Evolutionary conservation across 2,888 invertebrate species (phyloP).

Genomic region (Pycnomerus fuliginosus): DNA sequence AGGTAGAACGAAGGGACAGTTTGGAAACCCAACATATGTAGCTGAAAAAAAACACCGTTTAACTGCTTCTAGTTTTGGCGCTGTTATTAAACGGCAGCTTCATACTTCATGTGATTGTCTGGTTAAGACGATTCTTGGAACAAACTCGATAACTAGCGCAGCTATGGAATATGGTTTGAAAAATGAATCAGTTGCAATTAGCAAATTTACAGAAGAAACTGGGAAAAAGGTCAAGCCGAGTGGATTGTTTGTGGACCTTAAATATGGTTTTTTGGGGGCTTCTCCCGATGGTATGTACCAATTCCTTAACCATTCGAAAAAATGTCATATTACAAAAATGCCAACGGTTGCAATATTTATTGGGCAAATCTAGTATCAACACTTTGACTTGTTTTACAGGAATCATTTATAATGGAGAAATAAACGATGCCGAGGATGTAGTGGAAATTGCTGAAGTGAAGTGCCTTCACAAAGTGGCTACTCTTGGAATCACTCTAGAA

Average conservation of each 20-base stretch:
- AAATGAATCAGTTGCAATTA: conserved; percentile 11
- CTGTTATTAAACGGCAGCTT: conserved; percentile 5
- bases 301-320: no score
- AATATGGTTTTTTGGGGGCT: conserved; percentile 10
- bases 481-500: no score
- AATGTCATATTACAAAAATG: no score
- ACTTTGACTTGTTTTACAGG: no score
- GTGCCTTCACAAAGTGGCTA: no score
- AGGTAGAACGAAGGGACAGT: conserved; percentile 6
- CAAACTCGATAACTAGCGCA: neutral
- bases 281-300: conserved; percentile 12
- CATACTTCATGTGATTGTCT: conserved; percentile 3
- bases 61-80: conserved; percentile 14
- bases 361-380: no score
- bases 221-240: neutral
- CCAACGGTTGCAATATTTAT: no score
- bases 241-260: conserved; percentile 8
- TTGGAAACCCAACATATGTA: conserved; percentile 8
- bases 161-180: conserved; percentile 11
- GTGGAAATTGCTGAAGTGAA: no score
- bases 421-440: no score
- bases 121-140: conserved; percentile 4
- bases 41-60: conserved; percentile 3
- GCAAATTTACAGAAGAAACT: neutral
- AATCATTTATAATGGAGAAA: no score